A percentile compares a stretch with the other conserved stretches of the same genome.
These are phyloP conservation scores for Laticauda colubrina DNA, from an alignment of 2,113 vertebrate genomes.

Conservation along the genomic window DNA sequence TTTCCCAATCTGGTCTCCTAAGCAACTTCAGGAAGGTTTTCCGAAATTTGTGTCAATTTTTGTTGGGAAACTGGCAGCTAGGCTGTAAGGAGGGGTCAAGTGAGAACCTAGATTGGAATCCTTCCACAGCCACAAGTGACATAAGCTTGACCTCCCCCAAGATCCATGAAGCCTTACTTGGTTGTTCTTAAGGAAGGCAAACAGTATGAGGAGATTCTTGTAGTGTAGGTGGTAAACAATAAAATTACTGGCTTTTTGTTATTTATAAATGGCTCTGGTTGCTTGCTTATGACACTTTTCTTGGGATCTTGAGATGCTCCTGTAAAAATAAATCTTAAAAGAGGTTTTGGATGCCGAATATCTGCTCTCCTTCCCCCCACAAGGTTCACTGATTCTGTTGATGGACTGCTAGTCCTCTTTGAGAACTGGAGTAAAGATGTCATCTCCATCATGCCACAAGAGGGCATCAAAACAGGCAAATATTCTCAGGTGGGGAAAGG, in stretches of 20 bases:
- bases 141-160: background rate
- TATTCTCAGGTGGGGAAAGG: background rate
- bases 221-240: background rate
- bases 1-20: background rate
- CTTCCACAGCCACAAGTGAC: background rate
- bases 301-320: background rate
- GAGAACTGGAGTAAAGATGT: too few relatives aligned
- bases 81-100: background rate
- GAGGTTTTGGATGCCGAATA: background rate
- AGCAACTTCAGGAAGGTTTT: background rate
- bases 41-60: background rate
- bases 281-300: background rate
- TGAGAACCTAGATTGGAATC: background rate
- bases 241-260: background rate
- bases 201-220: background rate
- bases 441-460: background rate
- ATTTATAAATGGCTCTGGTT: background rate
- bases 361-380: background rate
- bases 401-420: background rate
- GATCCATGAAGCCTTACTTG: background rate
- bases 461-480: background rate
- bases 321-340: background rate
- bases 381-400: too few relatives aligned
- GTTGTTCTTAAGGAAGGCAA: background rate
- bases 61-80: background rate